Conservation (phyloP, 1,140 invertebrate species). For the Lysiphlebus fabarum region DNA sequence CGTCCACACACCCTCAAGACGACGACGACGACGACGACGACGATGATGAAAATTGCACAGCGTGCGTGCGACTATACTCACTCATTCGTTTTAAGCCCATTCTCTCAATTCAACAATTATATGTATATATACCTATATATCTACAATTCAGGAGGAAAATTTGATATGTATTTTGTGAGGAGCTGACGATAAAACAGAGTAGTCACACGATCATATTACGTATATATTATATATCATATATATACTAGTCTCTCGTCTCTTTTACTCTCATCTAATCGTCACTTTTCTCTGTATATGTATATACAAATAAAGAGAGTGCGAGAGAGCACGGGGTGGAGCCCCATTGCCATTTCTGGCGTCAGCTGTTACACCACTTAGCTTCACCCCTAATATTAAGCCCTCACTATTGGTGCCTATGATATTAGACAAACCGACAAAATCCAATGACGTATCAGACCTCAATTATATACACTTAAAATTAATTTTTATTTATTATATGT, state of each 20-base stretch:
- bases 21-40: no score
- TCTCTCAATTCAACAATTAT: neutral
- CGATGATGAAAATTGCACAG: slow-evolving; percentile 45
- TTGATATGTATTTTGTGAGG: no score
- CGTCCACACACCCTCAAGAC: slow-evolving; percentile 53
- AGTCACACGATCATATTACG: neutral
- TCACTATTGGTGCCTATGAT: slow-evolving; percentile 56
- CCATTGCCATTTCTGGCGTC: slow-evolving; percentile 40
- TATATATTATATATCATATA: no score
- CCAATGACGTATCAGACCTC: slow-evolving; percentile 48
- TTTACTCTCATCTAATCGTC: slow-evolving; percentile 3
- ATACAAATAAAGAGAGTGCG: neutral
- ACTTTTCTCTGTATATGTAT: slow-evolving; percentile 3
- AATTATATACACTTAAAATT: neutral
- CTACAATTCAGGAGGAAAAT: no score
- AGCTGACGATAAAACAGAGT: neutral
- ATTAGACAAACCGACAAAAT: slow-evolving; percentile 52
- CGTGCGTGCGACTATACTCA: slow-evolving; percentile 47
- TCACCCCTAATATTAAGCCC: slow-evolving; percentile 56
- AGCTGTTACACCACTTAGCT: slow-evolving; percentile 56
- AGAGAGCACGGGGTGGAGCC: slow-evolving; percentile 19
- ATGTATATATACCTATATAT: no score
- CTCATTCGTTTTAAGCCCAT: slow-evolving; percentile 10
- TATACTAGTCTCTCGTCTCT: neutral
- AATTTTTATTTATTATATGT: neutral